Conservation (phyloP, 2,113 vertebrate genomes). For the Chamaea fasciata region DNA sequence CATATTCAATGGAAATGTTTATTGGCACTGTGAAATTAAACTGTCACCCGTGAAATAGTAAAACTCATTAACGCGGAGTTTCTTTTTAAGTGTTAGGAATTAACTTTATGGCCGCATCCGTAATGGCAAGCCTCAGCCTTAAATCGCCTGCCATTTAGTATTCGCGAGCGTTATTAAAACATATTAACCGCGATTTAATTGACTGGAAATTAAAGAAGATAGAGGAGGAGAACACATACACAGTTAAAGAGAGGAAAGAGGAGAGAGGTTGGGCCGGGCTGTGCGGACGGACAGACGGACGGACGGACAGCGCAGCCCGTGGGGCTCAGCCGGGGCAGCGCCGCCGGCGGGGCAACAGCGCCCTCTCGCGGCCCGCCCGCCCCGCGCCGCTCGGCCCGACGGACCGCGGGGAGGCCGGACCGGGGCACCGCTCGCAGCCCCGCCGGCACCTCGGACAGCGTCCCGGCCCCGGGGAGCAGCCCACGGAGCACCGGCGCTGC, state of each 20-base stretch:
- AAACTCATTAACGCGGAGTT: slow-evolving; percentile 66
- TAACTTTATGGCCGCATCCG: slow-evolving; percentile 50
- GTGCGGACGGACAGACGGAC: rapidly evolving
- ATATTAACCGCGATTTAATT: slow-evolving; percentile 54
- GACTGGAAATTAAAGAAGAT: not conserved
- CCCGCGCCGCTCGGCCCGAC: not conserved
- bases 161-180: slow-evolving; percentile 50
- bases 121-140: slow-evolving; percentile 33
- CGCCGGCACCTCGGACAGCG: no score
- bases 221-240: rapidly evolving
- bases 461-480: not conserved
- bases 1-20: slow-evolving; percentile 53
- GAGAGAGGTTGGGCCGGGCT: no score
- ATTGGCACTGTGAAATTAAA: slow-evolving; percentile 65
- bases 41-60: slow-evolving; percentile 67
- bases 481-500: not conserved
- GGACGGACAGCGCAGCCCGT: not conserved
- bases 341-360: slow-evolving; percentile 53
- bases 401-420: not conserved
- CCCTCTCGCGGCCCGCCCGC: slow-evolving; percentile 55
- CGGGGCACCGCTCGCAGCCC: not conserved
- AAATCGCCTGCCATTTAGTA: slow-evolving; percentile 38
- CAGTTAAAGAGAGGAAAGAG: no score
- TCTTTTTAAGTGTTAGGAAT: slow-evolving; percentile 63
- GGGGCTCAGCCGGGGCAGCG: not conserved